Evolutionary conservation across 2,113 vertebrate species (phyloP), one percentile per base, ranked within the genome.

Genomic region (Gadus chalcogrammus): DNA sequence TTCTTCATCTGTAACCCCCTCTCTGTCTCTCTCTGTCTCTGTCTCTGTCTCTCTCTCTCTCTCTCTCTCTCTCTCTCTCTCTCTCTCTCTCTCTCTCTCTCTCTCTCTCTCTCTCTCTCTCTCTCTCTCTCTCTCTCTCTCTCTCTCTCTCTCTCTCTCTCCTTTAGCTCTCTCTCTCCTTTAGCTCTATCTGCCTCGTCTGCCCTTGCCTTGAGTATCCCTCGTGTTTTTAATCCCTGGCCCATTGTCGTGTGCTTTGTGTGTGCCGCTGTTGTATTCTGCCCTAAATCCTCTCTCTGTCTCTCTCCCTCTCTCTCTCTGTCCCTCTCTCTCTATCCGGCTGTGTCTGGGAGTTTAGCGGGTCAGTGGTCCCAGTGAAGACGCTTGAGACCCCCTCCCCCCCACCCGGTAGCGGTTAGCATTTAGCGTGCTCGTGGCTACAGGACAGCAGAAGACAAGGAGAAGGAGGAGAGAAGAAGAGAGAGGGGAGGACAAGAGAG

Each of bases 351-450:
- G 59, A 65, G 69, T 79, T 70, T 66, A 77, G 72, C 56, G 73
- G 68, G 72, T 75, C 72, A 79, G 72, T 75, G 61, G 79, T 68
- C 72, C 82, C 76, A 81, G 66, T 74, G 64, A 73, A 78, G 61
- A 35, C 73, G 81, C 73, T 79, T 73, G 72, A 68, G 69, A n/a
- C 59, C 22, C 17, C 77, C 63, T 76, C 68, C 83, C 55, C 11
- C 77, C 73, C 70, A 75, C 76, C 73, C 20, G 60, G 78, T 68
- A 53, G 84, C 67, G 79, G 77, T 81, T 82, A 73, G 77, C 56
- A n/a, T 75, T 81, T 82, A 82, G 82, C 67, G 59, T 84, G 75
- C 76, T 84, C 80, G 82, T 74, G 83, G 87, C 70, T 56, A 48
- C 66, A 74, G 75, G 64, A 64, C 72, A 77, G 73, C 53, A 15